Evolutionary conservation across 64 coral and sea anemone species (phyloP), one percentile per base, ranked within the genome.

Genomic region (Acropora yongei): DNA sequence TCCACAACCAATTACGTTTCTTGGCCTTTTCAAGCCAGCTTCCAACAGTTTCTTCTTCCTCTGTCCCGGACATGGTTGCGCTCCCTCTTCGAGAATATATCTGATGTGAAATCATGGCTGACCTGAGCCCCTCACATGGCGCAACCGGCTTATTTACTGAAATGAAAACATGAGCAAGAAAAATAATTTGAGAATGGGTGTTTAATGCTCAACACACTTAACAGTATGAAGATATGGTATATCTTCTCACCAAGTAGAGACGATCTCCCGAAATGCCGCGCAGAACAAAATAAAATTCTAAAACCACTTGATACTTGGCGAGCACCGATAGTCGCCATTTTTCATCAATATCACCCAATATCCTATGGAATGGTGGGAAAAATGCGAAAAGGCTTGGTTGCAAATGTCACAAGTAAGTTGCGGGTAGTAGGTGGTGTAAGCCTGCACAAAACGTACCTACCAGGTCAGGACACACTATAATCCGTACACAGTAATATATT

Each of bases 1-100:
- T 93, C 83, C 90, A 97, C 19, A 97, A 81, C 95, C 95, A 97
- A 79, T 82, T 97, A 87, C 86, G 72, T 20, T 88, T 94, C 72
- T 91, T 97, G 8, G 95, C 89, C 40, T 94, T 91, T 41, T 97
- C 92, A 11, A 97, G 47, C 95, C 95, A 97, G 13, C 55, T 93
- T 76, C 94, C 90, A 44, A 83, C 53, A 47, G 55, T 87, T 77
- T 90, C 90, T 71, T 94, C 68, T 44, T 97, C 77, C 45, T 97
- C 88, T 71, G 66, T 7, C 8, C 82, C 82, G 19, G 82, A 71
- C 53, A 83, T 79, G 0, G 91, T 94, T 43, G 95, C 74, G 17
- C 76, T 82, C 83, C 85, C 88, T 94, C 95, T 86, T 87, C 88
- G 82, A 44, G 72, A 90, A 90, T 92, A 90, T 42, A 71, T 60